Percentiles rank a stretch among this genome's conserved stretches.
phyloP scores from a whole-genome alignment of 2,888 invertebrate species.

The Pandemis corylana region DNA sequence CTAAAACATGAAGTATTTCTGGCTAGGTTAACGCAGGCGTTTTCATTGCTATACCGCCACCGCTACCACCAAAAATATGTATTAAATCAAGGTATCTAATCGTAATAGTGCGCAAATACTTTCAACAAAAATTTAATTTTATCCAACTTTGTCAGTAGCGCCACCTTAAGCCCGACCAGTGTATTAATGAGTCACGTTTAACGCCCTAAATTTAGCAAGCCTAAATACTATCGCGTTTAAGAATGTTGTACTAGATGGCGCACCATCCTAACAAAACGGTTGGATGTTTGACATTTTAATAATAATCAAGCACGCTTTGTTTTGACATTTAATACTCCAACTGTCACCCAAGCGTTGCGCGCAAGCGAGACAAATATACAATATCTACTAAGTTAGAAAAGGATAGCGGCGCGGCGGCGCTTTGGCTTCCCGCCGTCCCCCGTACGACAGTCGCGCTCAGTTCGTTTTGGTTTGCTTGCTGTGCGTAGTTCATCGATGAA shows the following conservation, averaged over 20 bases:
- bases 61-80: no score
- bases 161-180: neutral
- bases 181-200: neutral
- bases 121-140: no score
- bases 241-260: conserved; percentile 61
- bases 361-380: conserved; percentile 59
- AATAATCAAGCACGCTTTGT: conserved; percentile 75
- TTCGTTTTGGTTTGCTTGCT: conserved; percentile 63
- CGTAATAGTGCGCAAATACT: no score
- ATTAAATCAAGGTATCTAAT: no score
- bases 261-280: conserved; percentile 55
- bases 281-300: conserved; percentile 71
- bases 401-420: conserved; percentile 76
- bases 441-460: conserved; percentile 77
- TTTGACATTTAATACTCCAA: conserved; percentile 74
- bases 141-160: neutral
- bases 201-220: neutral
- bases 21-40: no score
- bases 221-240: conserved; percentile 16
- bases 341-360: conserved; percentile 71
- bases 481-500: conserved; percentile 65
- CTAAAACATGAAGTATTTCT: no score
- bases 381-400: conserved; percentile 52
- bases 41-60: no score
- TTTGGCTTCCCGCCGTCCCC: conserved; percentile 78